A percentile compares a stretch with the other conserved stretches of the same genome.
Evolutionary conservation across 1,140 invertebrate genomes (phyloP).

Genomic region (Vanessa tameamea): DNA sequence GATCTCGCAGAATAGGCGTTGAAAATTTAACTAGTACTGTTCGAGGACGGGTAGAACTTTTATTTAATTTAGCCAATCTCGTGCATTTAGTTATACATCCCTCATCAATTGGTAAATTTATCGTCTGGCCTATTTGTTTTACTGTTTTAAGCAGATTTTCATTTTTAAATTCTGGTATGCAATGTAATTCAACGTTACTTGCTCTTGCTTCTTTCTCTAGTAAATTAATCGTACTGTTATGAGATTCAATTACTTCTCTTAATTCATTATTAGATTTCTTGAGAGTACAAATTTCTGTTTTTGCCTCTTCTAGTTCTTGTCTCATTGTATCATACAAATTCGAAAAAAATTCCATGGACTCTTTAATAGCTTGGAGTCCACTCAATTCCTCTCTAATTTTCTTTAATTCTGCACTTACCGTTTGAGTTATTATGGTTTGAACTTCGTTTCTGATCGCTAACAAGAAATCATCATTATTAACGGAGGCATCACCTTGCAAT

Average conservation of each 20-base stretch:
- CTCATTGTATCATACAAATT: too few relatives aligned
- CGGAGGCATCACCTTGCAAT: too few relatives aligned
- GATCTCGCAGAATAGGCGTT: neutral
- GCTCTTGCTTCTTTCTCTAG: slow-evolving; percentile 14
- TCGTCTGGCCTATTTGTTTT: slow-evolving; percentile 10
- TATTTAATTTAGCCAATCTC: slow-evolving; percentile 14
- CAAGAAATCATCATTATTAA: too few relatives aligned
- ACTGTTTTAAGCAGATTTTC: slow-evolving; percentile 28
- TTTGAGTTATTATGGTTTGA: neutral
- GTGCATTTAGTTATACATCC: slow-evolving; percentile 11
- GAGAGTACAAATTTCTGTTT: neutral
- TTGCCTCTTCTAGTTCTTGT: neutral
- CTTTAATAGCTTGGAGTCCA: neutral
- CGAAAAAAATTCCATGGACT: too few relatives aligned
- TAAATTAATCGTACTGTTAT: slow-evolving; percentile 10
- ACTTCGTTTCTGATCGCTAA: neutral
- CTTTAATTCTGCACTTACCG: slow-evolving; percentile 4
- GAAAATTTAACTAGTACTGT: slow-evolving; percentile 4
- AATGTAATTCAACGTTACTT: slow-evolving; percentile 21
- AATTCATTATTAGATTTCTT: slow-evolving; percentile 1
- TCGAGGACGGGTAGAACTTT: neutral
- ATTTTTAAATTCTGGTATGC: slow-evolving; percentile 15
- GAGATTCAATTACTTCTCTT: slow-evolving; percentile 12
- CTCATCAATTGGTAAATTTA: slow-evolving; percentile 1
- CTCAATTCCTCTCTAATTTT: slow-evolving; percentile 2